These are phyloP conservation scores for Chromoteleia sp. DNA, from an alignment of 2,888 invertebrate species.

Conservation along the genomic window DNA sequence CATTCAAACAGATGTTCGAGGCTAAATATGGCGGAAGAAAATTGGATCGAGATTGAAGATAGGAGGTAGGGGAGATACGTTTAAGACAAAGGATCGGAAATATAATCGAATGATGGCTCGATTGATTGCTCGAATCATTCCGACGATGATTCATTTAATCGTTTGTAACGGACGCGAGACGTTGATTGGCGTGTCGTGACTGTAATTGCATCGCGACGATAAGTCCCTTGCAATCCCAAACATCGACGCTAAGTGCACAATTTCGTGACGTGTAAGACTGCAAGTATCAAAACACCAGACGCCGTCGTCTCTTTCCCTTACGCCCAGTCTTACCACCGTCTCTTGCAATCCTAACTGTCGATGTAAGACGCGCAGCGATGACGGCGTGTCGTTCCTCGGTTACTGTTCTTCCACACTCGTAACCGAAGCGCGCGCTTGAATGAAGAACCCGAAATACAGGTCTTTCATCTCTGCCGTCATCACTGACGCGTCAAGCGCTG, in stretches of 20 bases:
- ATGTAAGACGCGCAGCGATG: slow-evolving; percentile 24
- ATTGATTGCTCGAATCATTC: slow-evolving; percentile 17
- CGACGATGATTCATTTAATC: slow-evolving; percentile 5
- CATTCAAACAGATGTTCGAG: slow-evolving; percentile 20
- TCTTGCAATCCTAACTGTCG: slow-evolving; percentile 43
- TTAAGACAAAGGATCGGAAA: not conserved
- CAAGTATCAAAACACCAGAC: slow-evolving; percentile 22
- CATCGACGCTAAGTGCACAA: slow-evolving; percentile 19
- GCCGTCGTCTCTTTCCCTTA: not conserved
- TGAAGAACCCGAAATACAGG: not conserved
- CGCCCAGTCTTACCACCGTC: slow-evolving; percentile 5
- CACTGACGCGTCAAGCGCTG: slow-evolving; percentile 31
- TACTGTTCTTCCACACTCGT: slow-evolving; percentile 19
- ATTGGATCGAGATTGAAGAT: too few relatives aligned
- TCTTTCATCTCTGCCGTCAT: slow-evolving; percentile 12
- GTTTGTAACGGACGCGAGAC: too few relatives aligned
- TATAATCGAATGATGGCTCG: not conserved
- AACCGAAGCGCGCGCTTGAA: slow-evolving; percentile 2
- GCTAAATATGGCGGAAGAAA: slow-evolving; percentile 11
- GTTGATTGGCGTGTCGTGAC: not conserved
- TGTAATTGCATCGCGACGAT: not conserved
- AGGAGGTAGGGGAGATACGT: not conserved
- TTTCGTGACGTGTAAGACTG: slow-evolving; percentile 26
- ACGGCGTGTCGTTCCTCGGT: slow-evolving; percentile 3
- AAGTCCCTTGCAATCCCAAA: slow-evolving; percentile 31